Evolutionary conservation across 2,888 invertebrate genomes (phyloP).

Genomic region (Limnephilus rhombicus): DNA sequence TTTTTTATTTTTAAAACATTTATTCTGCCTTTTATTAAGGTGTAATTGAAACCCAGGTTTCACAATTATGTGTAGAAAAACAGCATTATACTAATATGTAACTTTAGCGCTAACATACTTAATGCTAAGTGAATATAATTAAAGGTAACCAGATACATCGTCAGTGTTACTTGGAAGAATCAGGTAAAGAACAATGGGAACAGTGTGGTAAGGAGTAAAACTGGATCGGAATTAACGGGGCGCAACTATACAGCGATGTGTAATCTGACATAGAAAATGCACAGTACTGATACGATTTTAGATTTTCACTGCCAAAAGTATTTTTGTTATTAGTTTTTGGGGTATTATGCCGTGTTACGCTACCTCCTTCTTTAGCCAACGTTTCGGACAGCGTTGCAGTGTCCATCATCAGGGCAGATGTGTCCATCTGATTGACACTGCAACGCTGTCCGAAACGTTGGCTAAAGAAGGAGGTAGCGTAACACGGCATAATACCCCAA

Average conservation of each 20-base stretch:
- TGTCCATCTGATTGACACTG: too few relatives aligned
- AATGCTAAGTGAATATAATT: slow-evolving; percentile 11
- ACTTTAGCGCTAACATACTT: not conserved
- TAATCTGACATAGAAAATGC: not conserved
- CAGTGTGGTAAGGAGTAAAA: slow-evolving; percentile 10
- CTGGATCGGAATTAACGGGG: slow-evolving; percentile 21
- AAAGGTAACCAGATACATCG: slow-evolving; percentile 39
- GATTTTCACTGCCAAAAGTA: too few relatives aligned
- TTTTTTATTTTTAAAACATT: too few relatives aligned
- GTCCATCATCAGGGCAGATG: too few relatives aligned
- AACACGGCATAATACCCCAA: too few relatives aligned
- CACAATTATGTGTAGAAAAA: not conserved
- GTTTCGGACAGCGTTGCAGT: too few relatives aligned
- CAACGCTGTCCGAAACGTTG: too few relatives aligned
- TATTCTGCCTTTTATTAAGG: too few relatives aligned
- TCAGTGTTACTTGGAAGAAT: slow-evolving; percentile 30
- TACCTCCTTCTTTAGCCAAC: too few relatives aligned
- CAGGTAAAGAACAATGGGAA: slow-evolving; percentile 10
- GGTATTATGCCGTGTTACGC: too few relatives aligned
- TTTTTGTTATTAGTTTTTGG: too few relatives aligned
- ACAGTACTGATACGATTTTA: not conserved
- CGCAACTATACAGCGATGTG: not conserved
- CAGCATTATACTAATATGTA: not conserved
- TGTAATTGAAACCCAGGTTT: not conserved
- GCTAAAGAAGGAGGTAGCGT: too few relatives aligned